Evolutionary conservation across 2,888 invertebrate genomes (phyloP).

Genomic region (Lamellibrachia columna): DNA sequence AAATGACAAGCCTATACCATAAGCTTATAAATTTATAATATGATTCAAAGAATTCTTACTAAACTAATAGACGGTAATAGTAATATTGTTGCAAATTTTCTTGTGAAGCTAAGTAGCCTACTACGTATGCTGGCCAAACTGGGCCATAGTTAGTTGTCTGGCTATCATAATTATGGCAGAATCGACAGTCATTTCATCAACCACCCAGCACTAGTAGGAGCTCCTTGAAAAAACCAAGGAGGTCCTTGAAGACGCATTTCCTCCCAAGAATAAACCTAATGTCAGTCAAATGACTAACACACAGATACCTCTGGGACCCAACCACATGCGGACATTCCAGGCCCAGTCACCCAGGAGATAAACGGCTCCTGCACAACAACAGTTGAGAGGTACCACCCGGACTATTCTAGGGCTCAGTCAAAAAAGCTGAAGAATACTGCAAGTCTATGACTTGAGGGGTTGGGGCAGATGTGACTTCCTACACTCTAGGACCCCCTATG

Average conservation of each 20-base stretch:
- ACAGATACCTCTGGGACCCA: background rate
- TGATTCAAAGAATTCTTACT: no score
- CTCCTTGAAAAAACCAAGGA: background rate
- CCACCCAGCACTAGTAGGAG: background rate
- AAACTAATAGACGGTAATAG: no score
- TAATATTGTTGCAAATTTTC: background rate
- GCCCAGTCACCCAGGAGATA: background rate
- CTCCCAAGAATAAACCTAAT: background rate
- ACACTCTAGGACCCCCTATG: background rate
- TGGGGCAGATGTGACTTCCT: background rate
- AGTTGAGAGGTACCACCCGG: background rate
- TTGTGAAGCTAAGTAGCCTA: background rate
- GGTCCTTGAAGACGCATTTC: background rate
- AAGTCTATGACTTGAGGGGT: background rate
- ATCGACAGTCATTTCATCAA: background rate
- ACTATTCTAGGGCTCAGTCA: background rate
- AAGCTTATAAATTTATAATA: no score
- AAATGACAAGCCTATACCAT: no score
- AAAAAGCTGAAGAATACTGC: background rate
- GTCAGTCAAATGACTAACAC: background rate
- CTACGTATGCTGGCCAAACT: background rate
- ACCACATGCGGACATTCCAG: background rate
- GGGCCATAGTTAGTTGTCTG: no score
- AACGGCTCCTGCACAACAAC: background rate
- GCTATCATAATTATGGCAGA: background rate